Evolutionary conservation across 2,888 invertebrate species (phyloP).

Genomic region (Diogma glabrata): DNA sequence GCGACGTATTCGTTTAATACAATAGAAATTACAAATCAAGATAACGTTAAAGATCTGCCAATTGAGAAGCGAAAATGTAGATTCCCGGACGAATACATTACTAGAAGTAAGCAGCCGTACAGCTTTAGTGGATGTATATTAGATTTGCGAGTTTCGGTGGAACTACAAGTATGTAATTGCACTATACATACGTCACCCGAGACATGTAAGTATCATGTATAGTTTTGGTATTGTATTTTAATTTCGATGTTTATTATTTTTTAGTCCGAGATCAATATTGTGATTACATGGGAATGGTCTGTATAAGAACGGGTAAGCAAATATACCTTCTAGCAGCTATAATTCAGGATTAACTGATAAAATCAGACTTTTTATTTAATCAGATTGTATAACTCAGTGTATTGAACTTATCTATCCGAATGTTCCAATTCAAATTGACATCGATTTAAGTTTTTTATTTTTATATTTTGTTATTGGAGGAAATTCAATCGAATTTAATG

Average conservation of each 20-base stretch:
- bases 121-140: constrained; percentile 29
- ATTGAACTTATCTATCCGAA: too few species aligned
- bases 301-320: constrained; percentile 7
- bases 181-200: constrained; percentile 23
- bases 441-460: too few species aligned
- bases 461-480: too few species aligned
- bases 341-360: too few species aligned
- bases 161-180: constrained; percentile 27
- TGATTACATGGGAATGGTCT: constrained; percentile 6
- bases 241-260: constrained; percentile 15
- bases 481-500: too few species aligned
- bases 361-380: too few species aligned
- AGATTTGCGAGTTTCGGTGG: constrained; percentile 23
- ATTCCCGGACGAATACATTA: constrained; percentile 24
- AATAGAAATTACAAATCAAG: constrained; percentile 25
- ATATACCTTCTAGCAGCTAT: too few species aligned
- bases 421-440: too few species aligned
- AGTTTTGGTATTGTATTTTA: background rate
- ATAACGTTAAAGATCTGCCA: constrained; percentile 20
- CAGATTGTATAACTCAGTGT: too few species aligned
- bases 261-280: constrained; percentile 2
- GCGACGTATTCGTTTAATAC: constrained; percentile 14
- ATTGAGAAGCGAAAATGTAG: constrained; percentile 26
- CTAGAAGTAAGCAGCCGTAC: background rate
- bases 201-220: constrained; percentile 21